Evolutionary conservation across 2,888 invertebrate genomes (phyloP), one percentile per base, ranked within the genome.

Genomic region (Coenonympha arcania): DNA sequence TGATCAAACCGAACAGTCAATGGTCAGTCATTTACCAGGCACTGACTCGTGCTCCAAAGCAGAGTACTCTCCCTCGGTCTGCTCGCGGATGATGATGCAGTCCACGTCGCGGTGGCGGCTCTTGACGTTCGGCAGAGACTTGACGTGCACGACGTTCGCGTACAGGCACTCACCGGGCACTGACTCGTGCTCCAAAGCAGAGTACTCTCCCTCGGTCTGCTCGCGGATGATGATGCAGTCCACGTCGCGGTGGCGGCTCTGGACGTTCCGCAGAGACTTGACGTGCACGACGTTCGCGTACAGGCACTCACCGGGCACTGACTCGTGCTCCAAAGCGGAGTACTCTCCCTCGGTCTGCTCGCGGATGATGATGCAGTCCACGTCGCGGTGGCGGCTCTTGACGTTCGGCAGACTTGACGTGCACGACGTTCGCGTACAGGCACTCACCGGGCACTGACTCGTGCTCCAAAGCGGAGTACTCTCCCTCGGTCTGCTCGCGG

Each of bases 321-420:
- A n/a, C n/a, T 99, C 98, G 70, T 99, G 99, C 73, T 99, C 99
- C 56, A 99, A 76, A 2, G 98, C 96, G 4, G 98, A 98, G 76
- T 99, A 99, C 80, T 99, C 99, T n/a, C 99, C 99, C 79, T 99
- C 99, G 0, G 97, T 98, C 86, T 98, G 98, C 77, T 99, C 99
- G 65, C 99, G 88, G 66, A 99, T 98, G 68, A 99, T 96, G 59
- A 98, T 94, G 78, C 95, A 94, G 85, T 99, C 98, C 13, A 99
- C 93, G 69, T 95, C 92, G 54, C 90, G 85, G 74, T 99, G 98
- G n/a, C 97, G 90, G 9, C 93, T 91, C 73, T 92, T 93, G 8
- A 98, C 90, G 22, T 98, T 98, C 0, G 96, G 95, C 64, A 33
- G 95, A 96, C 78, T 94, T 94, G 6, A 97, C 96, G 72, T 96